phyloP scores from a whole-genome alignment of 1,140 invertebrate species.

The Episyrphus balteatus region DNA sequence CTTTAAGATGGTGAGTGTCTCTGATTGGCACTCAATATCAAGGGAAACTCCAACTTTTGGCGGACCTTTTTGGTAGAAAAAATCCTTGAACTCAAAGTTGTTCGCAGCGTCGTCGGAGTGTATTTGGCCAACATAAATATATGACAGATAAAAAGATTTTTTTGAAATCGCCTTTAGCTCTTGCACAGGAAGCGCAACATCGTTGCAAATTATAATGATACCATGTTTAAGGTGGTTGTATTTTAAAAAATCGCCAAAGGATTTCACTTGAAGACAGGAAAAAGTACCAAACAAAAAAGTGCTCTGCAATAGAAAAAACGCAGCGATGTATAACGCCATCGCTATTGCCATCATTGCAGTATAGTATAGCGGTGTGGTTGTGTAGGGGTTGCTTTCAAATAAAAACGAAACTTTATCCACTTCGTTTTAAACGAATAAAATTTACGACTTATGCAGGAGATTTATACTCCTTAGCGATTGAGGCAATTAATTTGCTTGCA shows the following conservation, averaged over 20 bases:
- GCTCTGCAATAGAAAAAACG: too few species aligned
- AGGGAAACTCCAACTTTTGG: constrained; percentile 13
- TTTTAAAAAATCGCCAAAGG: constrained; percentile 22
- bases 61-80: constrained; percentile 14
- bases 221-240: constrained; percentile 17
- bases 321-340: too few species aligned
- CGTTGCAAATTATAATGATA: constrained; percentile 9
- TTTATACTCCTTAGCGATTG: too few species aligned
- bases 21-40: not conserved
- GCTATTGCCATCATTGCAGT: too few species aligned
- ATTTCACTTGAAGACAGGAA: too few species aligned
- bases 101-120: constrained; percentile 3
- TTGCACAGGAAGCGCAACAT: not conserved
- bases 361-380: too few species aligned
- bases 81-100: constrained; percentile 13
- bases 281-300: too few species aligned
- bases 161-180: constrained; percentile 13
- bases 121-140: constrained; percentile 15
- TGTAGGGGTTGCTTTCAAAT: too few species aligned
- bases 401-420: too few species aligned
- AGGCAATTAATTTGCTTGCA: too few species aligned
- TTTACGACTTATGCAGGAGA: too few species aligned
- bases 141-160: constrained; percentile 21
- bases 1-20: constrained; percentile 2
- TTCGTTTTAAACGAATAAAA: too few species aligned